These are phyloP conservation scores for Drosophila mayaguana DNA, from an alignment of 2,888 invertebrate genomes.

Conservation along the genomic window DNA sequence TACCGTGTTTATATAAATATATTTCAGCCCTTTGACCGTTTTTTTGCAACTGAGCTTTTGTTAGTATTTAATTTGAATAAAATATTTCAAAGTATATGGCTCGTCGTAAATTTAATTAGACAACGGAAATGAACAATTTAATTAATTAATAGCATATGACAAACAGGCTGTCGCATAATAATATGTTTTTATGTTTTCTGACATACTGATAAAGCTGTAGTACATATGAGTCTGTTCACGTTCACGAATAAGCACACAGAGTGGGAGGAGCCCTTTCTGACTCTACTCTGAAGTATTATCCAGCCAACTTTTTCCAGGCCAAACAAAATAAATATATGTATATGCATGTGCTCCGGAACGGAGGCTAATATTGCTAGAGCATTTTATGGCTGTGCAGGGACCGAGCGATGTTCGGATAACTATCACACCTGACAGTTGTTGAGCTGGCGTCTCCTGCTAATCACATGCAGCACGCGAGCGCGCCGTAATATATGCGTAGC, in stretches of 20 bases:
- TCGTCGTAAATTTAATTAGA: slow-evolving; percentile 59
- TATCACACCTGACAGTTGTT: slow-evolving; percentile 46
- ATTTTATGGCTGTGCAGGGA: slow-evolving; percentile 36
- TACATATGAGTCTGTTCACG: not conserved
- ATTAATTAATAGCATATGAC: slow-evolving; percentile 61
- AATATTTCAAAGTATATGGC: slow-evolving; percentile 50
- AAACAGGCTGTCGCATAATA: not conserved
- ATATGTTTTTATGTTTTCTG: not conserved
- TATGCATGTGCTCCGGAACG: not conserved
- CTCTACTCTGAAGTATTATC: not conserved
- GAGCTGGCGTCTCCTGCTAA: slow-evolving; percentile 48
- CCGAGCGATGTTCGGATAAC: slow-evolving; percentile 37
- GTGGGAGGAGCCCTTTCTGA: not conserved
- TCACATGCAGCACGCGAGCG: slow-evolving; percentile 68
- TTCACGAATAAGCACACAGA: not conserved
- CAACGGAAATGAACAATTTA: slow-evolving; percentile 68
- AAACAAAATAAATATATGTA: not conserved
- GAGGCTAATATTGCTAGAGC: slow-evolving; percentile 29
- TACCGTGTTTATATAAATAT: not conserved
- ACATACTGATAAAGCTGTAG: not conserved
- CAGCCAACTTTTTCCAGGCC: not conserved
- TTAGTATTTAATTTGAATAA: slow-evolving; percentile 54
- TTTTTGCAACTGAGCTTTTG: not conserved
- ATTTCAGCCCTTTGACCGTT: not conserved
- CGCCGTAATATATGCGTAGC: slow-evolving; percentile 1